Evolutionary conservation across 2,113 vertebrate species (phyloP).

Genomic region (Xyrauchen texanus): DNA sequence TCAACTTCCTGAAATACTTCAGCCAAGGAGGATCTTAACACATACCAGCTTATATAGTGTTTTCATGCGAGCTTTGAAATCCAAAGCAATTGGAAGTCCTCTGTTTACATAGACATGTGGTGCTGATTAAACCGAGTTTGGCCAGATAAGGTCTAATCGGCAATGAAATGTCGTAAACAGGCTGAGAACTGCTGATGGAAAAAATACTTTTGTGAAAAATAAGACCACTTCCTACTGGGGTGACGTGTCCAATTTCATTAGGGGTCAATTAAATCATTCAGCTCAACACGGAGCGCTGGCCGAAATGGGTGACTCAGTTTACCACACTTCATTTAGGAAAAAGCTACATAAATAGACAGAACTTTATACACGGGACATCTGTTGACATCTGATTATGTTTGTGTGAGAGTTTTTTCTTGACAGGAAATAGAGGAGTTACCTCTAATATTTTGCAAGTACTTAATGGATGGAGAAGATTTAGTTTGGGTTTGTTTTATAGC

Average conservation of each 20-base stretch:
- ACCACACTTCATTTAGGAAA: conserved; percentile 38
- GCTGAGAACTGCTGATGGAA: conserved; percentile 57
- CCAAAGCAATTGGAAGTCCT: conserved; percentile 36
- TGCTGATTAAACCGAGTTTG: conserved; percentile 38
- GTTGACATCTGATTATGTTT: not conserved
- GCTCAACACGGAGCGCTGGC: conserved; percentile 40
- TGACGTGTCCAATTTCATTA: conserved; percentile 36
- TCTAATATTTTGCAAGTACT: too few species aligned
- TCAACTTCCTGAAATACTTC: conserved; percentile 31
- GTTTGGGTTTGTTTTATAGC: not conserved
- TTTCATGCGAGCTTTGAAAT: conserved; percentile 18
- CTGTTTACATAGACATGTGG: conserved; percentile 48
- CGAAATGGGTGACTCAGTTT: conserved; percentile 33
- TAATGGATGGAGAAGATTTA: too few species aligned
- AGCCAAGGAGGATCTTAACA: conserved; percentile 8
- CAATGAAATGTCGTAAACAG: conserved; percentile 23
- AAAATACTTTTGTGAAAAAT: conserved; percentile 36
- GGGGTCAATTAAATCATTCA: conserved; percentile 41
- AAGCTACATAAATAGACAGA: conserved; percentile 16
- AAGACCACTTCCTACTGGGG: conserved; percentile 51
- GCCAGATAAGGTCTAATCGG: conserved; percentile 39
- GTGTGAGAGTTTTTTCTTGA: too few species aligned
- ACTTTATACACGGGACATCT: conserved; percentile 5
- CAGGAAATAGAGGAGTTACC: too few species aligned
- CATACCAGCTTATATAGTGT: conserved; percentile 3